Base-by-base conservation (phyloP, 1,140 invertebrate species). In the Hypothenemus hampei region DNA sequence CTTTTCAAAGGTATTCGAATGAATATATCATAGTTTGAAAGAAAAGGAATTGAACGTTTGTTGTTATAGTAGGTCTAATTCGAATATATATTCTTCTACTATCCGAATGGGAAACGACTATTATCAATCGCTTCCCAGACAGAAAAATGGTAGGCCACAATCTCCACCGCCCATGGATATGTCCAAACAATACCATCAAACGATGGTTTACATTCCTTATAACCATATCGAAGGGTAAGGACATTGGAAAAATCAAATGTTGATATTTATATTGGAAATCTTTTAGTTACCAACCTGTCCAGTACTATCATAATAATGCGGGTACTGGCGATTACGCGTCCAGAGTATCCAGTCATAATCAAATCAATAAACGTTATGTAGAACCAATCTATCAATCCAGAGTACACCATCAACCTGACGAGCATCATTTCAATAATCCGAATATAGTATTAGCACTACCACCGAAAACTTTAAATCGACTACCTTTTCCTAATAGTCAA, bases 201-300 rank as follows among this genome's bases (percentile, higher is more conserved):
- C 85, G 0, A 83, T 88, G 75, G 81, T 84, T n/a, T 79, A 87
- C 41, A 84, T 88, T 22, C 85, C 85, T 1, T 88, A 86, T 65
- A 85, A 80, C 59, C 78, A 77, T 7, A 65, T 72, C 22, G 69
- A 72, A 57, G 63, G 55, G 55, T 56, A 52, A 29, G 48, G 13
- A 21, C 43, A 15, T n/a, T n/a, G n/a, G n/a, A n/a, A n/a, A n/a
- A n/a, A n/a, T n/a, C n/a, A n/a, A n/a, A n/a, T n/a, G n/a, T n/a
- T n/a, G n/a, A n/a, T n/a, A n/a, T 20, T 53, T 26, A 37, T 37
- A 37, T 15, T 47, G 31, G n/a, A 11, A 41, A 22, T 36, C 24
- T 45, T 47, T 20, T 15, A 55, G 55, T 4, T 62, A 58, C 24
- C 56, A 59, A 70, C 57, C 59, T 13, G 35, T 56, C 4, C 45